Percentiles rank a stretch among this genome's conserved stretches.
These are phyloP conservation scores for Folsomia candida DNA, from an alignment of 2,888 invertebrate genomes.

Conservation along the genomic window DNA sequence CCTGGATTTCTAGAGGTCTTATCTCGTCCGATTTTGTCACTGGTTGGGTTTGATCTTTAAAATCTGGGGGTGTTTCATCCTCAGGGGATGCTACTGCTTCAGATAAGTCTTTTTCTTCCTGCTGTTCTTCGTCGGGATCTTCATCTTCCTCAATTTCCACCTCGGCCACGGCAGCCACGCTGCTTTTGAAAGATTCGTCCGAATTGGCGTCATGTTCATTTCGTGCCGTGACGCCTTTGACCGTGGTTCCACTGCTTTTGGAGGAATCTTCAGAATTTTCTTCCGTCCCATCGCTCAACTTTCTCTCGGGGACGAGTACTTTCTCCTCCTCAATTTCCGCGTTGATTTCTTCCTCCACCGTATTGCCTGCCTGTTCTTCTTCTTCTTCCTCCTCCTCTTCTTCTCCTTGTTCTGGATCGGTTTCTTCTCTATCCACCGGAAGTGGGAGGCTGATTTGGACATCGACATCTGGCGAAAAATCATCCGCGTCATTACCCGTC, in stretches of 20 bases:
- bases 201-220: slow-evolving; percentile 39
- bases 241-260: slow-evolving; percentile 7
- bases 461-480: not conserved
- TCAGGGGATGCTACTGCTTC: slow-evolving; percentile 17
- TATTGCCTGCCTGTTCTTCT: slow-evolving; percentile 14
- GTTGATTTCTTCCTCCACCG: slow-evolving; percentile 22
- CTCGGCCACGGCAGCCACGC: slow-evolving; percentile 43
- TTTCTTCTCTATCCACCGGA: slow-evolving; percentile 18
- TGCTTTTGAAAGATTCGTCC: slow-evolving; percentile 42
- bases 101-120: slow-evolving; percentile 17
- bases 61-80: slow-evolving; percentile 22
- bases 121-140: slow-evolving; percentile 51
- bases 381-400: slow-evolving; percentile 13
- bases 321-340: slow-evolving; percentile 20
- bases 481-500: not conserved
- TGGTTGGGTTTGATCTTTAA: no score
- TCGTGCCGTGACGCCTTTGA: not conserved
- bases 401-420: slow-evolving; percentile 8
- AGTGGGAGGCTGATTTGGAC: not conserved
- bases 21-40: slow-evolving; percentile 12
- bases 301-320: not conserved
- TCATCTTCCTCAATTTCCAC: slow-evolving; percentile 43
- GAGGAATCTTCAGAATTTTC: slow-evolving; percentile 12
- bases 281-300: not conserved
- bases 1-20: slow-evolving; percentile 39